phyloP scores from a whole-genome alignment of 2,113 vertebrate species.

The Hippocampus mohnikei region DNA sequence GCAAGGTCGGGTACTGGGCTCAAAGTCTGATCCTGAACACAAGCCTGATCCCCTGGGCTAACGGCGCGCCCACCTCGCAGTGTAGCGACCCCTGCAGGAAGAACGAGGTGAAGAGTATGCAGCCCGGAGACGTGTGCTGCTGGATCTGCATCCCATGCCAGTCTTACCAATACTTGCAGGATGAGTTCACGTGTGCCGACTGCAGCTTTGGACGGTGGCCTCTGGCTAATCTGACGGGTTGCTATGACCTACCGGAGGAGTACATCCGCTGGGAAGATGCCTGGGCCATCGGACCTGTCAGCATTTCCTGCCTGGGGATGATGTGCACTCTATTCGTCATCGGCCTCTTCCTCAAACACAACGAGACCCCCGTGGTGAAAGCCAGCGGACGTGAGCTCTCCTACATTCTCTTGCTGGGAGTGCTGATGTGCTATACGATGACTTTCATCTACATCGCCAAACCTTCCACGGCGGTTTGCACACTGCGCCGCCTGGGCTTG shows the following conservation, averaged over 20 bases:
- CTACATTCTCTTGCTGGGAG: constrained; percentile 91
- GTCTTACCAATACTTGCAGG: constrained; percentile 85
- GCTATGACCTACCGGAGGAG: constrained; percentile 91
- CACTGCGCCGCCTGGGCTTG: constrained; percentile 86
- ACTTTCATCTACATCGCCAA: constrained; percentile 96
- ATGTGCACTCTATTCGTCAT: constrained; percentile 88
- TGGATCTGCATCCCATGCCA: constrained; percentile 98
- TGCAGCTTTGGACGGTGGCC: constrained; percentile 95
- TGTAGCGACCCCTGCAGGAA: constrained; percentile 95
- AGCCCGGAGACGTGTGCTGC: constrained; percentile 95
- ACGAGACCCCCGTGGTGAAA: constrained; percentile 92
- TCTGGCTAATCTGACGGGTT: constrained; percentile 86
- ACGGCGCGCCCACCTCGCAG: constrained; percentile 82
- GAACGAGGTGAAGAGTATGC: constrained; percentile 96
- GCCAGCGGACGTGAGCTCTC: constrained; percentile 96
- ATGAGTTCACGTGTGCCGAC: constrained; percentile 93
- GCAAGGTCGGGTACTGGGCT: constrained; percentile 93
- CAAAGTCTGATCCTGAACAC: constrained; percentile 86
- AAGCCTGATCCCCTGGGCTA: constrained; percentile 83
- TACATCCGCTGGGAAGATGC: constrained; percentile 94
- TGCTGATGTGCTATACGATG: constrained; percentile 96
- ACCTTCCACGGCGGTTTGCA: constrained; percentile 86
- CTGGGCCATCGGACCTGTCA: constrained; percentile 94
- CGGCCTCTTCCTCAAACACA: constrained; percentile 86
- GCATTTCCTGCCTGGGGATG: constrained; percentile 90